Base-by-base conservation (phyloP, 2,797 vertebrate genomes). In the Apodemus agrarius region DNA sequence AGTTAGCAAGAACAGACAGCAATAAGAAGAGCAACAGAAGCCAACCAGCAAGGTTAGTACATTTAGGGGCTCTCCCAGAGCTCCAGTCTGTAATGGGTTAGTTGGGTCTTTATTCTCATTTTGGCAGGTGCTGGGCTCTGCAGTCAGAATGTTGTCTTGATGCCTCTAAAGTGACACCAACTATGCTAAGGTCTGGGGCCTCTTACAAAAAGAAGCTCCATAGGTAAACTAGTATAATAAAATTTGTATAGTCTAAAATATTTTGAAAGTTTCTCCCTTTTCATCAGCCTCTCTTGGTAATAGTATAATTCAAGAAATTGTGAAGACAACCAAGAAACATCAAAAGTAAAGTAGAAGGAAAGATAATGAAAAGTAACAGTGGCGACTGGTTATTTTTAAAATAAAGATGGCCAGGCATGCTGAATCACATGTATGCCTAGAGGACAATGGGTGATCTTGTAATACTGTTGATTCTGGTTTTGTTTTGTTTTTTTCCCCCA, bases 251-350 rank as follows among this genome's bases (percentile, higher is more conserved):
- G 21, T 24, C 54, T 76, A 34, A 74, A 74, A 57, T 59, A 61
- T 29, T 75, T 59, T 43, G 24, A 76, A 75, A 49, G 21, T 61
- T 31, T 75, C 14, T 37, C 65, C 37, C 9, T 67, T 17, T 65
- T 82, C 29, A 40, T 34, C n/a, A 81, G 34, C 14, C 52, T 83
- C 59, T 82, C 57, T 63, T 76, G 57, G 26, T 86, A 17, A 46
- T 76, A 88, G 82, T 86, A 76, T 37, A 75, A 69, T 59, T 94
- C 43, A 93, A 81, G 65, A 63, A 89, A 65, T 31, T 67, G 43
- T 37, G 24, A 83, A 83, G 82, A 31, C 19, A 57, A 40, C 82
- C 76, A 84, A 85, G 46, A 88, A 82, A 37, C 46, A 26, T 43
- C 40, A 37, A 21, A 74, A 81, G 78, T 52, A 26, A 80, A 74